Base-by-base conservation (phyloP, 1,140 invertebrate genomes). In the Oppia nitens region DNA sequence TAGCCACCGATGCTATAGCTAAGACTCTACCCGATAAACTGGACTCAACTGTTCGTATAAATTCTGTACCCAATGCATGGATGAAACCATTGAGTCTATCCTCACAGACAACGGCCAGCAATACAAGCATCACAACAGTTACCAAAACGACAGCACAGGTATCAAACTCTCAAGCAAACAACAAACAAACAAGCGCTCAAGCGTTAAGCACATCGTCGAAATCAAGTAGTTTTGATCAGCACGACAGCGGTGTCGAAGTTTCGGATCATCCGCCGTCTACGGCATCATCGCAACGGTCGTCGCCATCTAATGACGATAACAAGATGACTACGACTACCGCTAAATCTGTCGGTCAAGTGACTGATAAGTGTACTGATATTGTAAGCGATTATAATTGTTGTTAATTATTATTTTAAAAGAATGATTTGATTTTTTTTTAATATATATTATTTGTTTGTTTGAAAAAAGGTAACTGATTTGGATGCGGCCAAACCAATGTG, bases 301-400 rank as follows among this genome's bases (percentile, higher is more conserved):
- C 74, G 52, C 74, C 74, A 47, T 74, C 73, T 52, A 67, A 68
- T 60, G 66, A 69, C 53, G 64, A 65, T 26, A 65, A 65, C 63
- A 89, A 87, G 69, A 83, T 85, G 2, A 82, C 86, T 61, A 79
- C 78, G 14, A 76, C 78, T 64, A 76, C 67, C 83, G 47, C 57
- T 61, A 56, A 60, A 51, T n/a, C n/a, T n/a, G 2, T 2, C 20
- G 14, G 25, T 14, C 49, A 17, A 17, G 24, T 24, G 12, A 51
- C 2, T 2, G 54, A 25, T 27, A 50, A 40, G 20, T 21, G 48
- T 32, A 17, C 53, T 6, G 53, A 59, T 49, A 47, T 60, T n/a
- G 53, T 60, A 60, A 60, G 53, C 9, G 1, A 21, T 61, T 62
- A 9, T 58, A 14, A 60, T 27, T 17, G 9, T 55, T 32, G 53